Base-by-base conservation (phyloP, 2,797 vertebrate species). In the Propithecus deckenii region DNA sequence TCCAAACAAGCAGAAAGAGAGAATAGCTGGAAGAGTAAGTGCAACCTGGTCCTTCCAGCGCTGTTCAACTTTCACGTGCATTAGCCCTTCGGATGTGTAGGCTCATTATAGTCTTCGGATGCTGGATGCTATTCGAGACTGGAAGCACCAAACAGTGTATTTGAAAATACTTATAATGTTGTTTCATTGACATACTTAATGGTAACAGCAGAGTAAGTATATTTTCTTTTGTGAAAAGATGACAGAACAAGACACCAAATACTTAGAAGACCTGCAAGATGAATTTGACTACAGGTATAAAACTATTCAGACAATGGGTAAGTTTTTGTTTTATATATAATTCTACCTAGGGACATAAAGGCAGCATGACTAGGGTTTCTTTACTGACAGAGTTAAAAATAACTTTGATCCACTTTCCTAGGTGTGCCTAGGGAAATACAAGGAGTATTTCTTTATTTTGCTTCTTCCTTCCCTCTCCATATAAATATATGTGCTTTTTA, bases 261-360 rank as follows among this genome's bases (percentile, higher is more conserved):
- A 99, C 98, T 98, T 99, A 91, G 99, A 99, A 98, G 99, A 99
- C 98, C 98, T 99, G 98, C 99, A 99, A 98, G 99, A 99, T 30
- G 99, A 99, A 97, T 99, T 99, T 98, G 99, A 99, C 98, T 99
- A 99, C 98, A 99, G 99, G 84, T 99, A 99, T 97, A 99, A 99
- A 99, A 99, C 99, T 59, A 99, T 99, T 50, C 99, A 99, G 97
- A 99, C 99, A 89, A 99, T 99, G 98, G 99, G 99, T 99, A 98
- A 98, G 98, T 94, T 75, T 71, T 12, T 96, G 35, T 87, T 96
- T 92, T 85, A 41, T 69, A 32, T 84, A 0, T 78, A 86, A 55
- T 79, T 94, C 86, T 63, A 65, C 48, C 15, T 30, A 57, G 75
- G 4, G 12, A 86, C 11, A 59, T 22, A 75, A 91, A 95, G n/a